These are phyloP conservation scores for Sylvia atricapilla DNA, from an alignment of 2,113 vertebrate species.

Conservation along the genomic window DNA sequence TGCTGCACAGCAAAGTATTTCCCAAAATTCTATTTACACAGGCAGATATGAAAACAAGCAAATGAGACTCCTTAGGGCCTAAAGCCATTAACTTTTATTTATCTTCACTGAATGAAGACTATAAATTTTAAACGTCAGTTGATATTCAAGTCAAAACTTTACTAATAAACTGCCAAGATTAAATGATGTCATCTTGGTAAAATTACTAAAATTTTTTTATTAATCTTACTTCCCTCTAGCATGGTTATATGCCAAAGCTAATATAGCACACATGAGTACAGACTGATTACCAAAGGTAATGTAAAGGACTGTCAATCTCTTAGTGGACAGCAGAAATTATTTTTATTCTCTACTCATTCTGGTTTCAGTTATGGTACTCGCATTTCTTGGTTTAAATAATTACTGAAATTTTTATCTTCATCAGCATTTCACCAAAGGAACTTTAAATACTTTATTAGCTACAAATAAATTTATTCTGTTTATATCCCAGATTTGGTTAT, in stretches of 20 bases:
- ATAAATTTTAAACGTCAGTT: background rate
- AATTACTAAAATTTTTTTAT: background rate
- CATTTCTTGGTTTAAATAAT: background rate
- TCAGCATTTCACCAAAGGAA: background rate
- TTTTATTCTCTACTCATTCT: background rate
- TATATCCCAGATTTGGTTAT: background rate
- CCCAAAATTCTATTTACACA: background rate
- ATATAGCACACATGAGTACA: background rate
- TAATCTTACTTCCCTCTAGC: background rate
- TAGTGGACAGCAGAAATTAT: background rate
- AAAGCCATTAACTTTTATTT: background rate
- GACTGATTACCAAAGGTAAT: background rate
- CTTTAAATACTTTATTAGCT: background rate
- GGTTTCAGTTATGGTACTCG: accelerated
- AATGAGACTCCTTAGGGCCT: background rate
- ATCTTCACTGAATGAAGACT: background rate
- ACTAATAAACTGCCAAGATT: background rate
- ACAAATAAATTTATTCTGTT: background rate
- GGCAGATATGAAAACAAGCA: background rate
- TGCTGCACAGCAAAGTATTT: background rate
- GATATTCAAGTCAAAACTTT: background rate
- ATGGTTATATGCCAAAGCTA: background rate
- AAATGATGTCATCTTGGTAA: background rate
- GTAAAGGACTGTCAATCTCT: background rate
- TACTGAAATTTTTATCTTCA: background rate